These are phyloP conservation scores for Subanguina moxae DNA, from an alignment of 1,140 invertebrate species.

Conservation along the genomic window DNA sequence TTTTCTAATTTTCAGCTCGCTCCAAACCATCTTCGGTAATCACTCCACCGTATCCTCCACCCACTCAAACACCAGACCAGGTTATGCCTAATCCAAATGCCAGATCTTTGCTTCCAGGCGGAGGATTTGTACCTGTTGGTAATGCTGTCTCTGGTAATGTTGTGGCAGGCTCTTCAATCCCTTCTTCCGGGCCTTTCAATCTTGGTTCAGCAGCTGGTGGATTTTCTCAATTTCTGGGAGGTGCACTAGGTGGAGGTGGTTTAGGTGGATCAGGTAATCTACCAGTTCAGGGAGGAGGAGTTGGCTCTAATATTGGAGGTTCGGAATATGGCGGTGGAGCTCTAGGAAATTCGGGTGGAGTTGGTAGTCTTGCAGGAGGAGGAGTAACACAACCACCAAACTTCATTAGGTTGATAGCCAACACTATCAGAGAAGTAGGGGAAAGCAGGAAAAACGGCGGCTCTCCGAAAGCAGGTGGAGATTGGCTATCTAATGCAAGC, in stretches of 20 bases:
- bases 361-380: neutral
- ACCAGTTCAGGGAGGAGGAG: neutral
- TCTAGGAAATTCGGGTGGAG: slow-evolving; percentile 6
- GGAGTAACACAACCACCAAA: slow-evolving; percentile 41
- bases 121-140: neutral
- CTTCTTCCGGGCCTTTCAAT: neutral
- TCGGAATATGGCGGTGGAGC: slow-evolving; percentile 17
- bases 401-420: slow-evolving; percentile 44
- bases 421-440: slow-evolving; percentile 44
- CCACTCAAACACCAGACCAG: neutral
- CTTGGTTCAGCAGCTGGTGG: slow-evolving; percentile 13
- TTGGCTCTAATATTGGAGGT: slow-evolving; percentile 10
- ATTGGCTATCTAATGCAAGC: slow-evolving; percentile 7
- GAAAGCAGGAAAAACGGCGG: slow-evolving; percentile 24
- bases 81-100: neutral
- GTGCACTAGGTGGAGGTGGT: slow-evolving; percentile 16
- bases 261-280: neutral
- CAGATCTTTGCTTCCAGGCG: neutral
- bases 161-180: neutral
- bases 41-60: neutral
- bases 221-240: neutral
- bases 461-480: neutral
- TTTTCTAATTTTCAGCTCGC: no score
- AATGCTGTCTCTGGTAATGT: neutral
- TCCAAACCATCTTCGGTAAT: neutral